Evolutionary conservation across 2,113 vertebrate species (phyloP).

Genomic region (Panthera leo): DNA sequence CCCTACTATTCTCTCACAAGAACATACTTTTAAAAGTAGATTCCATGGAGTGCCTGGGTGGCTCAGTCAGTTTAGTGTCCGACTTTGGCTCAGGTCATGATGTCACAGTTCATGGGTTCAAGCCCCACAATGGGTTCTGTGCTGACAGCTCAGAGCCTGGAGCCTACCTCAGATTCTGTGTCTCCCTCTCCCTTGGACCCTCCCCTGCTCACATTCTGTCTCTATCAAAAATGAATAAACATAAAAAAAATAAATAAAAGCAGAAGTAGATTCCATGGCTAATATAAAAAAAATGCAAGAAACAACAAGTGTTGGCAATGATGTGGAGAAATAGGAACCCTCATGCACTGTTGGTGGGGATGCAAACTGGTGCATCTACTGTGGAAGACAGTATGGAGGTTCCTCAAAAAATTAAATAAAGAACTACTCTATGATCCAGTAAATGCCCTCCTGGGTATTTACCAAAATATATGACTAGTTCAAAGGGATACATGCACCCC

Average conservation of each 20-base stretch:
- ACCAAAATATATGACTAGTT: neutral
- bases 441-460: neutral
- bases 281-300: neutral
- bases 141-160: too few relatives aligned
- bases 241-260: too few relatives aligned
- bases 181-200: too few relatives aligned
- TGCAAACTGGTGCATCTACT: neutral
- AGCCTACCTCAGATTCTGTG: too few relatives aligned
- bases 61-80: too few relatives aligned
- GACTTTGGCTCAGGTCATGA: too few relatives aligned
- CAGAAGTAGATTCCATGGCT: neutral
- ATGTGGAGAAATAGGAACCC: neutral
- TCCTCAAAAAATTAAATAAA: neutral
- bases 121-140: too few relatives aligned
- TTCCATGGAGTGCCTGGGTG: neutral
- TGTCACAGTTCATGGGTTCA: too few relatives aligned
- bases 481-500: neutral
- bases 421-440: neutral
- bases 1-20: neutral
- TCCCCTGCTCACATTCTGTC: too few relatives aligned
- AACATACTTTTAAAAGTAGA: constrained; percentile 23
- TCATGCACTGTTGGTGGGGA: neutral
- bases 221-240: too few relatives aligned
- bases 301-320: neutral
- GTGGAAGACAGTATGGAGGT: neutral